These are phyloP conservation scores for Orientallactaga bullata DNA, from an alignment of 2,113 vertebrate species.

Conservation along the genomic window DNA sequence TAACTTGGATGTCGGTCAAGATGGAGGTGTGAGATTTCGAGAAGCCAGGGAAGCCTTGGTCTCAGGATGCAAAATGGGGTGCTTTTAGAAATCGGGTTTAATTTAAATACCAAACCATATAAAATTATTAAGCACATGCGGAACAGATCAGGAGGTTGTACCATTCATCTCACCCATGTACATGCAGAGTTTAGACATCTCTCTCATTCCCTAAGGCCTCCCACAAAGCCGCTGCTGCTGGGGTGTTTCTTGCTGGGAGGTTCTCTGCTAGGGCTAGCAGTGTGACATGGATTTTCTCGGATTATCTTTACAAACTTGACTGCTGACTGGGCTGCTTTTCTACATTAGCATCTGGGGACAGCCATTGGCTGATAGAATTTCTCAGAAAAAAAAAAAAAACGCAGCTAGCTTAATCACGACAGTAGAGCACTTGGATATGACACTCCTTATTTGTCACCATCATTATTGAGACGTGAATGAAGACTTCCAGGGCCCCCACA, in stretches of 20 bases:
- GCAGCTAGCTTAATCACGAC: background rate
- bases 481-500: background rate
- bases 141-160: slow-evolving; percentile 16
- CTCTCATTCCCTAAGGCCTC: background rate
- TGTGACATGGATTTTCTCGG: slow-evolving; percentile 62
- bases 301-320: slow-evolving; percentile 60
- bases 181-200: background rate
- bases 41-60: background rate
- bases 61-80: background rate
- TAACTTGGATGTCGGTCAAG: slow-evolving; percentile 7
- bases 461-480: slow-evolving; percentile 11
- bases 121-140: slow-evolving; percentile 45
- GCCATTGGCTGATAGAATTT: slow-evolving; percentile 57
- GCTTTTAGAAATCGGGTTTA: background rate
- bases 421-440: background rate
- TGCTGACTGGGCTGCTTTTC: slow-evolving; percentile 49
- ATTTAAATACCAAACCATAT: background rate
- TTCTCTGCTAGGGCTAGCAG: slow-evolving; percentile 1
- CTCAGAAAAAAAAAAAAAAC: slow-evolving; percentile 49
- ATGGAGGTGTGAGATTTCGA: background rate
- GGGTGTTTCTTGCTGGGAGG: slow-evolving; percentile 25
- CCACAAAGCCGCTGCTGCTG: background rate
- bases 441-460: slow-evolving; percentile 22
- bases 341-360: slow-evolving; percentile 49
- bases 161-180: background rate